Conservation (phyloP, 2,113 vertebrate species). For the Amia ocellicauda region DNA sequence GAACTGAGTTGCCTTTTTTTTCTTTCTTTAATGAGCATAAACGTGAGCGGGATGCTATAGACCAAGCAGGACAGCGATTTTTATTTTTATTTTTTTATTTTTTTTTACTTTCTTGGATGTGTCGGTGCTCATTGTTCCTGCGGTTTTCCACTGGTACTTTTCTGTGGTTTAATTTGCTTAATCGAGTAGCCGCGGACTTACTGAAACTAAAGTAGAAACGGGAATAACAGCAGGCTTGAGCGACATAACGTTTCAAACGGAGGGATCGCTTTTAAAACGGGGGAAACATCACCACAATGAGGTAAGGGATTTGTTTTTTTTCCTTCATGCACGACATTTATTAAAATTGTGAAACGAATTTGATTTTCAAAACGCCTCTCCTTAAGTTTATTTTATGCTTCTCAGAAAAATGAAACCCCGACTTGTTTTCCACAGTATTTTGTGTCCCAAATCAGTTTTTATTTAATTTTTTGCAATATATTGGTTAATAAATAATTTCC, state of each 20-base stretch:
- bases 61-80: conserved; percentile 52
- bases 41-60: conserved; percentile 31
- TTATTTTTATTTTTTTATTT: conserved; percentile 31
- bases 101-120: conserved; percentile 38
- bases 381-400: neutral
- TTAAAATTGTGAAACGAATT: conserved; percentile 9
- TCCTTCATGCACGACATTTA: neutral
- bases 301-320: conserved; percentile 48
- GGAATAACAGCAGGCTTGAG: conserved; percentile 18
- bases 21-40: conserved; percentile 7
- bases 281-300: conserved; percentile 48
- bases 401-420: too few relatives aligned
- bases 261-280: conserved; percentile 14
- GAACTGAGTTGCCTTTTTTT: conserved; percentile 11
- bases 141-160: conserved; percentile 40
- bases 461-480: too few relatives aligned
- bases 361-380: neutral
- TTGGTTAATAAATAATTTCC: too few relatives aligned
- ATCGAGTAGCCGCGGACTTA: conserved; percentile 55
- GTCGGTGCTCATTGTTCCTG: conserved; percentile 29
- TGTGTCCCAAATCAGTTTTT: too few relatives aligned
- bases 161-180: conserved; percentile 25
- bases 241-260: conserved; percentile 15
- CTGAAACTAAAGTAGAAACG: conserved; percentile 33
- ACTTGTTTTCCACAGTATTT: too few relatives aligned